Percentiles rank a stretch among this genome's conserved stretches.
Conservation (phyloP, 1,140 invertebrate species). For the Theocolax elegans region DNA sequence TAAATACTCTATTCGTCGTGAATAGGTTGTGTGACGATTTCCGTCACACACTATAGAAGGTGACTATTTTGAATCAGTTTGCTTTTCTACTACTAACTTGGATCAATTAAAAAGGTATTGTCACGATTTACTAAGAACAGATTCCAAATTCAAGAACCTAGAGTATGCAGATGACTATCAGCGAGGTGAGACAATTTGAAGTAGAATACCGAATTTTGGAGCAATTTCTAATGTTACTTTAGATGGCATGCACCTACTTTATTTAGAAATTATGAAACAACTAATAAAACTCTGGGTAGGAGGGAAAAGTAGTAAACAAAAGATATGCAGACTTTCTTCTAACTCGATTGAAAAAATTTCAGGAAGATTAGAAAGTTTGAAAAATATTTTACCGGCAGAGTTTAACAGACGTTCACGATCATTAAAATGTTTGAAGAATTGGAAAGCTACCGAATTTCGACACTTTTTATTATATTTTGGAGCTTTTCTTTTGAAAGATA, state of each 20-base stretch:
- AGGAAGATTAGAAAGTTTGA: not conserved
- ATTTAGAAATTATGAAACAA: slow-evolving; percentile 49
- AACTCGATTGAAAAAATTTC: slow-evolving; percentile 9
- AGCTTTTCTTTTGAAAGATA: slow-evolving; percentile 46
- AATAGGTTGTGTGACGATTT: no score
- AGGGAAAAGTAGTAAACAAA: slow-evolving; percentile 35
- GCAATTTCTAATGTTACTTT: slow-evolving; percentile 45
- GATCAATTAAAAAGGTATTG: slow-evolving; percentile 28
- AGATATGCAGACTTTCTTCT: slow-evolving; percentile 20
- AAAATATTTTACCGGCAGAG: slow-evolving; percentile 22
- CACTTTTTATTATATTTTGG: slow-evolving; percentile 53
- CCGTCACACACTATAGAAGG: no score
- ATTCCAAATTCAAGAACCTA: slow-evolving; percentile 37
- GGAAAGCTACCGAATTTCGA: slow-evolving; percentile 57
- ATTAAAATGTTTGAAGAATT: slow-evolving; percentile 46
- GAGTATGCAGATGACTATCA: slow-evolving; percentile 34
- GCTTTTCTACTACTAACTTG: slow-evolving; percentile 41
- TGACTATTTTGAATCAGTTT: no score
- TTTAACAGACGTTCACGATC: slow-evolving; percentile 46
- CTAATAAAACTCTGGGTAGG: slow-evolving; percentile 46
- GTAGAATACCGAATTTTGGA: slow-evolving; percentile 43
- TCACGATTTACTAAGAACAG: slow-evolving; percentile 19
- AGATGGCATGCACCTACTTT: slow-evolving; percentile 52
- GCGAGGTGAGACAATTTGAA: slow-evolving; percentile 4
- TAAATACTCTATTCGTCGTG: no score